These are phyloP conservation scores for Bombyx mandarina DNA, from an alignment of 1,140 invertebrate species.

Conservation along the genomic window DNA sequence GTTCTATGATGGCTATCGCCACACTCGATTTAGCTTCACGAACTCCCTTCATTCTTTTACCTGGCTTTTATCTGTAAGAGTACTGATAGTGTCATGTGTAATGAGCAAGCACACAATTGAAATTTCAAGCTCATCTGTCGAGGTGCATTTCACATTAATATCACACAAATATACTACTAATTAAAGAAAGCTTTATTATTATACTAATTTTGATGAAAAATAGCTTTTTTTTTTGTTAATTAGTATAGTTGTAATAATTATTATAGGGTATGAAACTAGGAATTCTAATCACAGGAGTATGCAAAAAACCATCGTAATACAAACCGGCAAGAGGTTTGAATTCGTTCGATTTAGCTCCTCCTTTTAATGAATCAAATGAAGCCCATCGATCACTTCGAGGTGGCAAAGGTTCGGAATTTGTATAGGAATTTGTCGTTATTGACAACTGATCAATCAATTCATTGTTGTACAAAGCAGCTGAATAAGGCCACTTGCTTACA, in stretches of 20 bases:
- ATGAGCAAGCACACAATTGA: no score
- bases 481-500: constrained; percentile 17
- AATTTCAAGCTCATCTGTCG: no score
- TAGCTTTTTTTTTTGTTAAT: no score
- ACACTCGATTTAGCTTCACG: no score
- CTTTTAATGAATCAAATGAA: constrained; percentile 28
- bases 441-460: constrained; percentile 33
- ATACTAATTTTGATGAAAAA: no score
- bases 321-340: constrained; percentile 58
- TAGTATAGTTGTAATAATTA: constrained; percentile 9
- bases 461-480: constrained; percentile 27
- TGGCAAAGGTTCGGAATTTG: constrained; percentile 27
- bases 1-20: no score
- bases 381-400: constrained; percentile 39
- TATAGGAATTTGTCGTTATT: constrained; percentile 44
- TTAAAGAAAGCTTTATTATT: no score
- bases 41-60: no score
- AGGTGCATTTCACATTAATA: no score
- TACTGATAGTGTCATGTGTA: no score
- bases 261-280: constrained; percentile 28
- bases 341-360: constrained; percentile 26
- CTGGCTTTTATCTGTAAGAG: no score
- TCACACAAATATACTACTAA: no score
- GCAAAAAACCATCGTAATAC: constrained; percentile 58
- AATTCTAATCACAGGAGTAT: constrained; percentile 30